Conservation (phyloP, 1,140 invertebrate species). For the Orussus abietinus region DNA sequence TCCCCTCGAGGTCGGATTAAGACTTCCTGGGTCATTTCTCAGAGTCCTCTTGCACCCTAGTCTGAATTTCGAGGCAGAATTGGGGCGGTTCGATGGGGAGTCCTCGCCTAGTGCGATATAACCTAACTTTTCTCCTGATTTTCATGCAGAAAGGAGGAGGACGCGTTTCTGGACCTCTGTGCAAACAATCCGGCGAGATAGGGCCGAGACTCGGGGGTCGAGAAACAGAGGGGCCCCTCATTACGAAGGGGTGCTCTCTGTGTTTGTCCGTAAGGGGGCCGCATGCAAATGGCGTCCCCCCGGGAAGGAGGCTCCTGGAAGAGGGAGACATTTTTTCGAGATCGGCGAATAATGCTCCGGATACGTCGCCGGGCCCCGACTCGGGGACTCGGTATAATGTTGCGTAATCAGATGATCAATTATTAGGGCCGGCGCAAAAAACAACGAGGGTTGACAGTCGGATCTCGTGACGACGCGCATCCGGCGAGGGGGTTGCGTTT, state of each 20-base stretch:
- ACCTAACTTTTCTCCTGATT: no score
- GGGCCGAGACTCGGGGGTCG: slow-evolving; percentile 22
- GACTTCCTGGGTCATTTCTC: no score
- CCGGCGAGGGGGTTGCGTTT: no score
- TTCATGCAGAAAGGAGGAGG: slow-evolving; percentile 28
- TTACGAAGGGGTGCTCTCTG: slow-evolving; percentile 45
- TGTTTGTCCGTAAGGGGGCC: slow-evolving; percentile 51
- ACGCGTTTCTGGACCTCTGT: slow-evolving; percentile 29
- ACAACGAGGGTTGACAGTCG: slow-evolving; percentile 52
- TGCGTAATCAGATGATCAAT: slow-evolving; percentile 55
- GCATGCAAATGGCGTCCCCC: slow-evolving; percentile 49
- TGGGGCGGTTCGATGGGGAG: no score
- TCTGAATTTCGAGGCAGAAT: no score
- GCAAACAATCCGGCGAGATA: slow-evolving; percentile 39
- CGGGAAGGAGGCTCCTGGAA: slow-evolving; percentile 27
- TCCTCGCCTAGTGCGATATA: no score
- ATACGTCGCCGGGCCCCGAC: slow-evolving; percentile 13
- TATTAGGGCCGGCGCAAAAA: slow-evolving; percentile 51
- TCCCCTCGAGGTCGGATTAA: no score
- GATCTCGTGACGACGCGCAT: slow-evolving; percentile 30
- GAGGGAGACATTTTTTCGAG: slow-evolving; percentile 24
- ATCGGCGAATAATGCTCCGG: slow-evolving; percentile 45
- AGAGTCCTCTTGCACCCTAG: no score
- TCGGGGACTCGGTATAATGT: slow-evolving; percentile 38
- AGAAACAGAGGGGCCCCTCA: slow-evolving; percentile 32